phyloP scores from a whole-genome alignment of 2,113 vertebrate genomes.

The Bettongia penicillata region DNA sequence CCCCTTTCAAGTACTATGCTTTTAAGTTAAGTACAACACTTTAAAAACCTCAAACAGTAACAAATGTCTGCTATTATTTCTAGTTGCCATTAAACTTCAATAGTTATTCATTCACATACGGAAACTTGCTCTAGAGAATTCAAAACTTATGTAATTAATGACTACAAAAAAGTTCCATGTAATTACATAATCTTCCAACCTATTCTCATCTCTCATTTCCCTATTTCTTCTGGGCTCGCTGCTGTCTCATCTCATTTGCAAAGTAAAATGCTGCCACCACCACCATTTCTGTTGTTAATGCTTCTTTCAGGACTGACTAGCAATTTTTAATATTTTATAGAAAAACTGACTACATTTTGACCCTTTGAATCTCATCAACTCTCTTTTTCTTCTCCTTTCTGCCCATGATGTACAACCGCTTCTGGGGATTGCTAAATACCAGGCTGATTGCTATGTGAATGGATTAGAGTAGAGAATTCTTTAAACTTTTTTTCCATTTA shows the following conservation, averaged over 20 bases:
- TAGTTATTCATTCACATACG: not conserved
- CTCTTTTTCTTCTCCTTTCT: not conserved
- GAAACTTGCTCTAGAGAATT: not conserved
- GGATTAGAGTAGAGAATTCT: not conserved
- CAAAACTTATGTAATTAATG: not conserved
- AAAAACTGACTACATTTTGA: not conserved
- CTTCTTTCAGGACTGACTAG: not conserved
- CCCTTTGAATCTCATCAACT: not conserved
- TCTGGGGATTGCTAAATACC: not conserved
- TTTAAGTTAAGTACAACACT: not conserved
- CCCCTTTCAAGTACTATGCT: not conserved
- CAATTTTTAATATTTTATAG: not conserved
- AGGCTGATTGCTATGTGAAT: not conserved
- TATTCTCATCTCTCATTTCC: not conserved
- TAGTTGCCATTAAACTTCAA: not conserved
- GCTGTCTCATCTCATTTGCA: not conserved
- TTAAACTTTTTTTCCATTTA: not conserved
- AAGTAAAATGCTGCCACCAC: not conserved
- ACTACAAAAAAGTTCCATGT: not conserved
- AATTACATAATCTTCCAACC: not conserved
- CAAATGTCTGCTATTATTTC: not conserved
- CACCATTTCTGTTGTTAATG: not conserved
- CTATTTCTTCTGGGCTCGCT: not conserved
- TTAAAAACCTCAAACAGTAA: not conserved
- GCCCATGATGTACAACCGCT: not conserved